These are phyloP conservation scores for Elachura formosa DNA, from an alignment of 2,113 vertebrate species.

Conservation along the genomic window DNA sequence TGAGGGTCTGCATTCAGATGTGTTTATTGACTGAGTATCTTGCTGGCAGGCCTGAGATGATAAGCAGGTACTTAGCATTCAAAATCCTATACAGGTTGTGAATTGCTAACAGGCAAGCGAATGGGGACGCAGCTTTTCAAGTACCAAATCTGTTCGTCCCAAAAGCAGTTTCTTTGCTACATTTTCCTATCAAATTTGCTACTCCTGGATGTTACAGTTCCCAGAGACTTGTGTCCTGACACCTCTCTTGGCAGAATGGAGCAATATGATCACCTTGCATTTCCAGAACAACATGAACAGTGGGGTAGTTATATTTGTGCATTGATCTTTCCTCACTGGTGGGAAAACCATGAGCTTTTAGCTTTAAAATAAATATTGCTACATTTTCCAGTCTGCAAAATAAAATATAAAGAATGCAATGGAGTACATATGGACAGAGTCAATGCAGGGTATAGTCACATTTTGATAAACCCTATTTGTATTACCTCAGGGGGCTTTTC, in stretches of 20 bases:
- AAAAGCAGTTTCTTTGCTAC: neutral
- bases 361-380: neutral
- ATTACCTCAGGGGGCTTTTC: neutral
- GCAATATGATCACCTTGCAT: fast-evolving
- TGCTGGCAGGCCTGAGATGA: neutral
- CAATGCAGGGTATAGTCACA: neutral
- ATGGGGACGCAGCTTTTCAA: neutral
- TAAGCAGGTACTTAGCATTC: neutral
- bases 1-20: neutral
- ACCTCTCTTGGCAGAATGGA: neutral
- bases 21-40: neutral
- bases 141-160: neutral
- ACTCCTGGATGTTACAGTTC: neutral
- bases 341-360: neutral
- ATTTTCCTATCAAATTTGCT: neutral
- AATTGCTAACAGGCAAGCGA: neutral
- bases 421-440: neutral
- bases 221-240: neutral
- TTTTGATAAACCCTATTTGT: neutral
- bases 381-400: neutral
- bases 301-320: neutral
- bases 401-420: neutral
- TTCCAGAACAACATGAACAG: neutral
- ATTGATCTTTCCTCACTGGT: neutral
- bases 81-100: neutral